Evolutionary conservation across 2,113 vertebrate species (phyloP).

Genomic region (Acinonyx jubatus): DNA sequence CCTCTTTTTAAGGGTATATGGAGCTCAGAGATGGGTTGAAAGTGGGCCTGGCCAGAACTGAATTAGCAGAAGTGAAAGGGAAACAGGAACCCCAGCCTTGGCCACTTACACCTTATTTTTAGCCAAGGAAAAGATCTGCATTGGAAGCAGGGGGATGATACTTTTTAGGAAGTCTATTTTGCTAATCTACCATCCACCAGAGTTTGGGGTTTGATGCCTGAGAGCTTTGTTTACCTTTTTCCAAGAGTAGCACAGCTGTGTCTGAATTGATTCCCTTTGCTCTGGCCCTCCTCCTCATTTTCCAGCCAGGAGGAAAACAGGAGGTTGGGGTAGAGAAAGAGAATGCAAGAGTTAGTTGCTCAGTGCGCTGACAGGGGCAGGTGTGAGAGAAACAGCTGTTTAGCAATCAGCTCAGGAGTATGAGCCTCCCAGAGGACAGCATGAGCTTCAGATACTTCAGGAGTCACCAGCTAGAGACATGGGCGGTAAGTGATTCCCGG

Average conservation of each 20-base stretch:
- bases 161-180: conserved; percentile 47
- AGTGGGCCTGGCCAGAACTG: conserved; percentile 51
- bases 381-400: conserved; percentile 52
- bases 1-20: conserved; percentile 10
- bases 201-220: conserved; percentile 39
- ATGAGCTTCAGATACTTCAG: conserved; percentile 52
- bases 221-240: conserved; percentile 66
- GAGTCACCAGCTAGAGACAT: conserved; percentile 43
- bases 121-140: not conserved
- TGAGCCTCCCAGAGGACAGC: conserved; percentile 42
- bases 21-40: conserved; percentile 60
- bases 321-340: not conserved
- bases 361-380: not conserved
- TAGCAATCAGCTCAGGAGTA: conserved; percentile 40
- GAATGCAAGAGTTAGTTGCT: not conserved
- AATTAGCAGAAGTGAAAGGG: conserved; percentile 61
- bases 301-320: conserved; percentile 29
- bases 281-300: conserved; percentile 33
- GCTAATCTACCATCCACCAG: not conserved
- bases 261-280: conserved; percentile 30
- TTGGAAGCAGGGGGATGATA: conserved; percentile 15
- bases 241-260: conserved; percentile 19
- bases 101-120: conserved; percentile 58
- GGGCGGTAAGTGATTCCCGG: conserved; percentile 55
- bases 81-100: conserved; percentile 28